Percentiles rank a stretch among this genome's conserved stretches.
phyloP scores from a whole-genome alignment of 2,888 invertebrate genomes.

The Apamea monoglypha region DNA sequence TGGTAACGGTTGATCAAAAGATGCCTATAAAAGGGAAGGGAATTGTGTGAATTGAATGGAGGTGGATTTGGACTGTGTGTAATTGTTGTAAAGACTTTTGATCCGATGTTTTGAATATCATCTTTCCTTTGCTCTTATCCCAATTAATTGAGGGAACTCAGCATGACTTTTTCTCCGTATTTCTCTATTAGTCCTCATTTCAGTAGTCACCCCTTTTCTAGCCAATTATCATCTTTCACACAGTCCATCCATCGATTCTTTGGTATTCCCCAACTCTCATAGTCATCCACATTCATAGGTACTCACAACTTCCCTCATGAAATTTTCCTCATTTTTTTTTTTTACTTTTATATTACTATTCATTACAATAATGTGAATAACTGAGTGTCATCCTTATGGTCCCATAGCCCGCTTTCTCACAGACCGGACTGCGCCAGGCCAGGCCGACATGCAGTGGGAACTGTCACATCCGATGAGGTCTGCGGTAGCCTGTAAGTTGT shows the following conservation, averaged over 20 bases:
- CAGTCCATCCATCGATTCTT: background rate
- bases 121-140: background rate
- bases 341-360: too few species aligned
- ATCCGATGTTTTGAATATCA: background rate
- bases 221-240: background rate
- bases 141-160: too few species aligned
- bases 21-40: constrained; percentile 40
- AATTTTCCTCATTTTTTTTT: background rate
- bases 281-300: background rate
- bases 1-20: constrained; percentile 55
- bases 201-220: background rate
- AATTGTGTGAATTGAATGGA: constrained; percentile 30
- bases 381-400: background rate
- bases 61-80: constrained; percentile 2
- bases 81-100: background rate
- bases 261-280: background rate
- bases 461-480: too few species aligned
- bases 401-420: too few species aligned
- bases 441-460: too few species aligned
- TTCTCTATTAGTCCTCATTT: background rate
- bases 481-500: too few species aligned
- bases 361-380: background rate
- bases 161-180: background rate
- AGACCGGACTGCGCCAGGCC: too few species aligned
- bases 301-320: background rate